Evolutionary conservation across 2,797 vertebrate genomes (phyloP).

Genomic region (Phrynocephalus vlangalii): DNA sequence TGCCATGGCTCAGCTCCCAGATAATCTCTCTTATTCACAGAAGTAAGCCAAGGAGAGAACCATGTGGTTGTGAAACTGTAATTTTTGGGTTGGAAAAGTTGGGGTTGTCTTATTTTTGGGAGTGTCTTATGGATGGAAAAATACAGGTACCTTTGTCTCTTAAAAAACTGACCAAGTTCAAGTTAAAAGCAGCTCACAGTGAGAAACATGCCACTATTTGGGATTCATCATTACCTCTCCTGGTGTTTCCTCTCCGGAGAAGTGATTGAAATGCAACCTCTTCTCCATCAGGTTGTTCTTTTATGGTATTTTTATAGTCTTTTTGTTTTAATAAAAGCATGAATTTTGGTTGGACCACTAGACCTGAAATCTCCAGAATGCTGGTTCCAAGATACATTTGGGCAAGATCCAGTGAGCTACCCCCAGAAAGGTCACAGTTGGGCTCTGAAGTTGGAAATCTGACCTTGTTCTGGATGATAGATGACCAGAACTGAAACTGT

Average conservation of each 20-base stretch:
- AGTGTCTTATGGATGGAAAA: no score
- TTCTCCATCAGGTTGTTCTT: neutral
- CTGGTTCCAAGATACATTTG: neutral
- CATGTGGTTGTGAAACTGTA: no score
- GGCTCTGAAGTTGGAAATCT: no score
- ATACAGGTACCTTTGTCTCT: neutral
- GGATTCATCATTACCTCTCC: neutral
- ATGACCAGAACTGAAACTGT: no score
- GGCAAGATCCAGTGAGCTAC: neutral
- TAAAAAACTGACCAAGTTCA: neutral
- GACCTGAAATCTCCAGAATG: neutral
- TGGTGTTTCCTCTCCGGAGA: neutral
- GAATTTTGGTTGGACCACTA: neutral
- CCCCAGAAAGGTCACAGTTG: neutral
- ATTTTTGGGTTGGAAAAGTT: no score
- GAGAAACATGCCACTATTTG: neutral
- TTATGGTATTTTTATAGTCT: constrained; percentile 11
- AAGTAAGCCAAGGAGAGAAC: no score
- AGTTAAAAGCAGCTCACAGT: constrained; percentile 6
- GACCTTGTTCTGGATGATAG: no score
- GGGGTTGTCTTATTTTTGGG: no score
- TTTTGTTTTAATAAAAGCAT: neutral
- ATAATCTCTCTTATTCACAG: no score
- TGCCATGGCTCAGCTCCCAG: no score
- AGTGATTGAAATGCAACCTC: constrained; percentile 14